These are phyloP conservation scores for Dendroctonus valens DNA, from an alignment of 1,140 invertebrate genomes.

Conservation along the genomic window DNA sequence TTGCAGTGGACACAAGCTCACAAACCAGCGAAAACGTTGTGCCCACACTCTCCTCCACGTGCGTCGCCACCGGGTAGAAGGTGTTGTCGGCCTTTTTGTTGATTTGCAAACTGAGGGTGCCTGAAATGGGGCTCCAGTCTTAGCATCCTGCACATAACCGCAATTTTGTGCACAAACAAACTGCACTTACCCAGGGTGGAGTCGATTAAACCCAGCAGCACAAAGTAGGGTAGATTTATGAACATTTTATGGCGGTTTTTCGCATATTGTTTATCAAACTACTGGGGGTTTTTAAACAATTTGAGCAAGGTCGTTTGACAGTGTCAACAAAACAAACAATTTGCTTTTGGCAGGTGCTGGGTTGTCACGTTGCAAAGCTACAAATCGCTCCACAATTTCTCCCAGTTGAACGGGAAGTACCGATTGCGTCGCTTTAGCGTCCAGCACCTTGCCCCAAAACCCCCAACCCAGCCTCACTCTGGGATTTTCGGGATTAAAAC, in stretches of 20 bases:
- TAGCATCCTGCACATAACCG: not conserved
- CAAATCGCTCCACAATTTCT: too few relatives aligned
- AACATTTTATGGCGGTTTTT: constrained; percentile 9
- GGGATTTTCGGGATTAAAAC: too few relatives aligned
- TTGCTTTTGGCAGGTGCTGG: too few relatives aligned
- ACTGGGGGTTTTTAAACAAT: too few relatives aligned
- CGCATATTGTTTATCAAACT: not conserved
- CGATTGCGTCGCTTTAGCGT: too few relatives aligned
- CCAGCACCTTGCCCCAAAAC: too few relatives aligned
- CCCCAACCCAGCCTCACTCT: too few relatives aligned
- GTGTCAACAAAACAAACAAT: too few relatives aligned
- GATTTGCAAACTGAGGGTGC: constrained; percentile 40
- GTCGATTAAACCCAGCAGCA: constrained; percentile 7
- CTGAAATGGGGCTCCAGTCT: constrained; percentile 22
- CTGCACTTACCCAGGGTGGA: constrained; percentile 7
- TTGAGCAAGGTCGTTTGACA: too few relatives aligned
- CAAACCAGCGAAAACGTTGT: constrained; percentile 44
- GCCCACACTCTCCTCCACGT: constrained; percentile 43
- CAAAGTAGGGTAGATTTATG: constrained; percentile 13
- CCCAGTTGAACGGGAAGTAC: too few relatives aligned
- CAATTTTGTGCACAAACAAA: not conserved
- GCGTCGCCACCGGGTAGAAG: constrained; percentile 35
- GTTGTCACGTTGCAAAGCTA: too few relatives aligned
- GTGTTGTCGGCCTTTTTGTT: constrained; percentile 41
- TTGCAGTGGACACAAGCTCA: constrained; percentile 40